Evolutionary conservation across 2,797 vertebrate genomes (phyloP).

Genomic region (Sebastes variabilis): DNA sequence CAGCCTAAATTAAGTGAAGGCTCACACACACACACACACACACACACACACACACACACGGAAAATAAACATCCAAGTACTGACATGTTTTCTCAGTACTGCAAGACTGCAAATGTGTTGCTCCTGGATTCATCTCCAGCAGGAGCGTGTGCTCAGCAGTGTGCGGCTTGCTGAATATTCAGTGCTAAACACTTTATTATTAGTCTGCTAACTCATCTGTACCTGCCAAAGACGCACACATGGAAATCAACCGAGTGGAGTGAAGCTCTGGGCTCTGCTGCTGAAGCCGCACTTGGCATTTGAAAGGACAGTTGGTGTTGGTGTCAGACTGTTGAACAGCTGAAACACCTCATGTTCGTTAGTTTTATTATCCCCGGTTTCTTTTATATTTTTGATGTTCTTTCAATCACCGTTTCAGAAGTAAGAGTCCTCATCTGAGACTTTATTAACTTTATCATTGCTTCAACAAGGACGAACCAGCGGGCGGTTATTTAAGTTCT

Average conservation of each 20-base stretch:
- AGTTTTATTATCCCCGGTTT: neutral
- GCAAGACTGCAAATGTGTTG: slow-evolving; percentile 54
- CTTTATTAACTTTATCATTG: neutral
- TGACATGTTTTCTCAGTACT: slow-evolving; percentile 34
- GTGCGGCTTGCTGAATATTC: slow-evolving; percentile 62
- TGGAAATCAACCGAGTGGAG: slow-evolving; percentile 25
- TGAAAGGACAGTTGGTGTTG: slow-evolving; percentile 17
- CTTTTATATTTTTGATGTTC: neutral
- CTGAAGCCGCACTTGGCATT: slow-evolving; percentile 36
- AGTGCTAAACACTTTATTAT: slow-evolving; percentile 61
- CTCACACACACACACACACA: neutral
- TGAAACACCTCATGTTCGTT: slow-evolving; percentile 5
- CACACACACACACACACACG: neutral
- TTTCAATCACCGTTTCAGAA: neutral
- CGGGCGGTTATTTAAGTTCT: neutral
- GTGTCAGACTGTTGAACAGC: neutral
- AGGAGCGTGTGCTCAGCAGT: slow-evolving; percentile 59
- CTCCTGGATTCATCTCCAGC: slow-evolving; percentile 44
- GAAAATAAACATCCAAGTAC: slow-evolving; percentile 27
- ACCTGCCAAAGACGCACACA: slow-evolving; percentile 40
- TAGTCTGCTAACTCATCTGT: slow-evolving; percentile 55
- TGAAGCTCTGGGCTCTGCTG: slow-evolving; percentile 43
- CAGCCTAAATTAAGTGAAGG: neutral
- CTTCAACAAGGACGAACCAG: neutral
- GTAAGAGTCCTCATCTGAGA: no score